A percentile compares a stretch with the other conserved stretches of the same genome.
These are phyloP conservation scores for Sesia apiformis DNA, from an alignment of 2,888 invertebrate genomes.

Conservation along the genomic window DNA sequence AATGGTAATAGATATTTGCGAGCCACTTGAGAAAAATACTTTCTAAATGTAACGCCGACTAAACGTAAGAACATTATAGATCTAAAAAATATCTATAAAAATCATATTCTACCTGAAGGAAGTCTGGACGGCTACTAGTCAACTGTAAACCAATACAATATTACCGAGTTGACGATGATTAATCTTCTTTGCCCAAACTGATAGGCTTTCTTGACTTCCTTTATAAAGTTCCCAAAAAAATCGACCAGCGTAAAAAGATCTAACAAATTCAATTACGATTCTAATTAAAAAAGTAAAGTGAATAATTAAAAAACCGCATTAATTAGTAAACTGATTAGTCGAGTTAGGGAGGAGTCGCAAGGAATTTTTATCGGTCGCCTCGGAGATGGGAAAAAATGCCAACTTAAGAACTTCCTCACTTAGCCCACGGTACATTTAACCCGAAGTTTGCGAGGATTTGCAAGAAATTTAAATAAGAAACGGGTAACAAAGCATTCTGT, in stretches of 20 bases:
- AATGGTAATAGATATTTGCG: too few species aligned
- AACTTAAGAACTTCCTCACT: constrained; percentile 13
- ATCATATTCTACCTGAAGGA: too few species aligned
- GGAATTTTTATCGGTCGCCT: constrained; percentile 2
- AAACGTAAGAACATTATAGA: too few species aligned
- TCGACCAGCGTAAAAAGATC: background rate
- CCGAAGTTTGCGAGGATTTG: constrained; percentile 23
- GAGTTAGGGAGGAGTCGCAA: constrained; percentile 1
- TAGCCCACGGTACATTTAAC: constrained; percentile 1
- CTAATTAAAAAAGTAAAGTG: background rate
- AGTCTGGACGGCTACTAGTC: too few species aligned
- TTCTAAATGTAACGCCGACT: too few species aligned
- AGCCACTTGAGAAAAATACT: too few species aligned
- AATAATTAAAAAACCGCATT: constrained; percentile 3
- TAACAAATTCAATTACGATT: background rate
- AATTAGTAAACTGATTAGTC: constrained; percentile 7
- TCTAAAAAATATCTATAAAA: too few species aligned
- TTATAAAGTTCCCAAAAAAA: background rate
- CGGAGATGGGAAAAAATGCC: constrained; percentile 11
- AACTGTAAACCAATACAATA: too few species aligned
- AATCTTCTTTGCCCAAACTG: too few species aligned
- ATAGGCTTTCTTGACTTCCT: background rate
- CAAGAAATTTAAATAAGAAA: constrained; percentile 36
- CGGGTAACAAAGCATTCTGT: constrained; percentile 40
- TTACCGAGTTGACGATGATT: too few species aligned